phyloP scores from a whole-genome alignment of 2,888 invertebrate genomes.

The Rhopalosiphum nymphaeae region DNA sequence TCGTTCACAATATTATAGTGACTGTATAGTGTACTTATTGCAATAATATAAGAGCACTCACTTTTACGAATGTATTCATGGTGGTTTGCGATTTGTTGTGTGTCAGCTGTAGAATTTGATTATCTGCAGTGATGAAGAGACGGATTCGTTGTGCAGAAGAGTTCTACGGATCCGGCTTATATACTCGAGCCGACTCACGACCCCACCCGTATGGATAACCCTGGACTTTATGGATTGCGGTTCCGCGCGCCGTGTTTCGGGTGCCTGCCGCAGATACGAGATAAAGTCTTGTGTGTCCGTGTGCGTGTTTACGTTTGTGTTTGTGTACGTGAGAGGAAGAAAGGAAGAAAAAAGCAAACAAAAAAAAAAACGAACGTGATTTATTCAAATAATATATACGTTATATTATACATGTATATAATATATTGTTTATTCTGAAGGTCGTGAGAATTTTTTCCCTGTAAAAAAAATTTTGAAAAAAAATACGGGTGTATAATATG shows the following conservation, averaged over 20 bases:
- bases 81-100: background rate
- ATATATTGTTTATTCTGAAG: constrained; percentile 17
- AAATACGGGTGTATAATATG: background rate
- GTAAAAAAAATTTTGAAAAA: background rate
- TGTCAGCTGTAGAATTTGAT: constrained; percentile 1
- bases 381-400: constrained; percentile 53
- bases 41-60: constrained; percentile 24
- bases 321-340: background rate
- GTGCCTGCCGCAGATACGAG: background rate
- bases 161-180: constrained; percentile 40
- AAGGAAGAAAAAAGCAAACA: background rate
- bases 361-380: constrained; percentile 50
- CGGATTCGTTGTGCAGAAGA: constrained; percentile 34
- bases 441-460: constrained; percentile 17
- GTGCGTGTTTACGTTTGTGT: background rate
- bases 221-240: constrained; percentile 55
- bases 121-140: constrained; percentile 21
- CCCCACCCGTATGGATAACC: constrained; percentile 58
- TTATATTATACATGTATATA: background rate
- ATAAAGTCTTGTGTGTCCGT: background rate
- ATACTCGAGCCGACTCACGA: constrained; percentile 22
- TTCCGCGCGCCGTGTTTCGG: constrained; percentile 40
- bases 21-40: background rate
- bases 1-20: background rate
- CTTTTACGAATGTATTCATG: constrained; percentile 61